Conservation (phyloP, 2,113 vertebrate genomes). For the Lota lota region DNA sequence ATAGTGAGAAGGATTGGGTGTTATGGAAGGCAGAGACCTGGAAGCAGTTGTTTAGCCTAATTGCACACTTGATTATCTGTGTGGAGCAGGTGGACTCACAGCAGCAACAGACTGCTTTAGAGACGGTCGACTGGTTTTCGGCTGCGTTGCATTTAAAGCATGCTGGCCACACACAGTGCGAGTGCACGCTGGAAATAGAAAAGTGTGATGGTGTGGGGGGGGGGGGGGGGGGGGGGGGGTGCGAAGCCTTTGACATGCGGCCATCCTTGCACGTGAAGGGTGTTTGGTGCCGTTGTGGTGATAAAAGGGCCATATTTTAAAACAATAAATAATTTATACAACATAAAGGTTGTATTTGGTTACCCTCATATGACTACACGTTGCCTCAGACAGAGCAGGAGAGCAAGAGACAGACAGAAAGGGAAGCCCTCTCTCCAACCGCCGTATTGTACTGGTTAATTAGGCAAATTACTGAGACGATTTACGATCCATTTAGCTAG, state of each 20-base stretch:
- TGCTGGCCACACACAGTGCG: slow-evolving; percentile 9
- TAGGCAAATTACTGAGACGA: no score
- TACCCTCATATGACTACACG: no score
- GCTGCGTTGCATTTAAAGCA: not conserved
- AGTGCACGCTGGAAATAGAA: slow-evolving; percentile 35
- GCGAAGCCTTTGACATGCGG: slow-evolving; percentile 11
- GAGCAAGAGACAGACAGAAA: no score
- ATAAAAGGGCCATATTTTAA: no score
- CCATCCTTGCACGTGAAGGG: slow-evolving; percentile 2
- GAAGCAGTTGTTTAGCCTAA: not conserved
- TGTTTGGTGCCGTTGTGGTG: no score
- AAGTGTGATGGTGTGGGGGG: not conserved
- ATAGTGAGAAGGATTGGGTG: not conserved
- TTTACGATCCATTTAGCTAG: no score
- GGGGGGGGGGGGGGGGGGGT: no score
- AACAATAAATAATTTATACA: no score
- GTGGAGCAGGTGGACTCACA: slow-evolving; percentile 2
- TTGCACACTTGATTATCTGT: not conserved
- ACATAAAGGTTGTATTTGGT: no score
- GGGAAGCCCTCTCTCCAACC: no score
- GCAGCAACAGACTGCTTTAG: not conserved
- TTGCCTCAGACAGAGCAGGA: no score
- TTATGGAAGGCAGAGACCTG: not conserved
- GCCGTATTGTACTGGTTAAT: no score
- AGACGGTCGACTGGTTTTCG: not conserved